Conservation (phyloP, 2,113 vertebrate species). For the Zingel zingel region DNA sequence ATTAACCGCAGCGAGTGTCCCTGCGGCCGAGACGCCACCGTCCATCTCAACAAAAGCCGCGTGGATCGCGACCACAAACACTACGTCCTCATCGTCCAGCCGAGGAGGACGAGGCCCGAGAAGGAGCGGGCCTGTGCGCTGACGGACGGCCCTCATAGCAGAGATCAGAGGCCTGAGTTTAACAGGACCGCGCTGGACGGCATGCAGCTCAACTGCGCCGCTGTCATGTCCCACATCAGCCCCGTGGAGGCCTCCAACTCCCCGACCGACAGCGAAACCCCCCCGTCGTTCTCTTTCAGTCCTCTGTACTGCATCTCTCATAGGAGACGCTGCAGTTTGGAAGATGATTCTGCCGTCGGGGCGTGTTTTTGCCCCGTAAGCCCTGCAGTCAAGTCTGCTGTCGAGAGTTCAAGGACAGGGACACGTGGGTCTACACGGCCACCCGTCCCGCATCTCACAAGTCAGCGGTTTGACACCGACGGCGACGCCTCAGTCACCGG, state of each 20-base stretch:
- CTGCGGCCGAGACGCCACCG: conserved; percentile 83
- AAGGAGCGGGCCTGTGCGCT: background rate
- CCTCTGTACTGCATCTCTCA: conserved; percentile 50
- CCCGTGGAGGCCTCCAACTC: background rate
- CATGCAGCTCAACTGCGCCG: conserved; percentile 27
- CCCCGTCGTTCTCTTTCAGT: conserved; percentile 23
- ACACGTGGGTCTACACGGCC: background rate
- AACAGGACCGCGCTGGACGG: background rate
- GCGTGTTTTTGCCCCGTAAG: conserved; percentile 42
- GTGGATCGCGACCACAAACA: conserved; percentile 81
- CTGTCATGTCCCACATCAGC: conserved; percentile 16
- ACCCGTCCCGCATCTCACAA: background rate
- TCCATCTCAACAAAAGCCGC: conserved; percentile 88
- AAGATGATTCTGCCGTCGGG: conserved; percentile 8
- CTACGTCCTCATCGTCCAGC: conserved; percentile 69
- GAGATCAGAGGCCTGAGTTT: background rate
- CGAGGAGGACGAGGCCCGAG: conserved; percentile 64
- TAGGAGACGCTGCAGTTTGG: conserved; percentile 32
- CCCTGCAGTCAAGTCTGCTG: background rate
- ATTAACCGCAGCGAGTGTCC: conserved; percentile 84
- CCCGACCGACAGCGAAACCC: background rate
- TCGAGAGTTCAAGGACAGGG: background rate
- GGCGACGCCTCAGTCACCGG: background rate
- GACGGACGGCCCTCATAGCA: background rate
- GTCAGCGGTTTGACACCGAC: background rate